Conservation (phyloP, 2,797 vertebrate genomes). For the Nannoperca australis region DNA sequence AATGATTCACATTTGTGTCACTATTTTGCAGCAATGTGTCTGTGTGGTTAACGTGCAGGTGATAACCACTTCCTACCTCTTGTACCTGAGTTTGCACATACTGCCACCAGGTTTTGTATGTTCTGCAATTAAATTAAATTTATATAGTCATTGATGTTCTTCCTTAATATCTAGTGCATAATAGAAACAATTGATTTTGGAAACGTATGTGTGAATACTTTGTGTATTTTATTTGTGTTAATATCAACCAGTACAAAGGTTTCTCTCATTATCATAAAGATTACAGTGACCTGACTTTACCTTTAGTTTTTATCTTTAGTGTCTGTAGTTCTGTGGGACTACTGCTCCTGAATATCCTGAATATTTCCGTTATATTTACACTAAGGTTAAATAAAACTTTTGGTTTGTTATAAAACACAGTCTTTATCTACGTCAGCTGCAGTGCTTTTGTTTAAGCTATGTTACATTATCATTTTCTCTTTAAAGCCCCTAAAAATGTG, state of each 20-base stretch:
- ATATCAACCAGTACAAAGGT: neutral
- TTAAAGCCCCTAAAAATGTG: neutral
- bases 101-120: neutral
- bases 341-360: neutral
- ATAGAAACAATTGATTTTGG: neutral
- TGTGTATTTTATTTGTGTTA: neutral
- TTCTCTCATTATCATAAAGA: neutral
- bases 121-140: neutral
- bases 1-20: conserved; percentile 54
- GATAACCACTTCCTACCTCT: neutral
- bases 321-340: neutral
- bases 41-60: neutral
- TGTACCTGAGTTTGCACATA: neutral
- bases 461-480: neutral
- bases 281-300: neutral
- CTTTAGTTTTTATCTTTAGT: neutral
- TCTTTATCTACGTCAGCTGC: neutral
- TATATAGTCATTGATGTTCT: neutral
- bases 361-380: neutral
- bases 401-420: neutral
- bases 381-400: neutral
- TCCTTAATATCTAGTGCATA: neutral
- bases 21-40: neutral
- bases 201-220: neutral
- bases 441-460: too few relatives aligned